Base-by-base conservation (phyloP, 2,113 vertebrate genomes). In the Lasiurus cinereus region DNA sequence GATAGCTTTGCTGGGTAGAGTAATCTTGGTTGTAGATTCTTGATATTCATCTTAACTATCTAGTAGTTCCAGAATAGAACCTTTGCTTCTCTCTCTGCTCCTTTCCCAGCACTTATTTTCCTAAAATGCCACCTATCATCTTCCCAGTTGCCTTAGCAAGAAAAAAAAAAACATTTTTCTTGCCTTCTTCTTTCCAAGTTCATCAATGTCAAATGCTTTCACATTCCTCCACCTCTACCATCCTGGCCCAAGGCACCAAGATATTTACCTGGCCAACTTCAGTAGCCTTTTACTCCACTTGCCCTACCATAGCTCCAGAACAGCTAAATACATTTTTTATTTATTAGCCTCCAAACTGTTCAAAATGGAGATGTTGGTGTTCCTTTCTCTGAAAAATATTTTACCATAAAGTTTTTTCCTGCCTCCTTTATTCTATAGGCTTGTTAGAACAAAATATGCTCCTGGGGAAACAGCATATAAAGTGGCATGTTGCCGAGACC, bases 311-410 rank as follows among this genome's bases (percentile, higher is more conserved):
- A 62, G 31, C 36, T 91, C 59, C 50, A 72, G 24, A 59, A 62
- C 50, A 66, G 6, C 69, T 36, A 88, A 62, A 52, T 8, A 14
- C 12, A 62, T 19, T 56, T 52, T 52, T 50, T 77, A 22, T 87
- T 80, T 14, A 21, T 59, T 76, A 54, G 48, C 6, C 31, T 36
- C 66, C 14, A 67, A 76, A 69, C 4, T 69, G 18, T 88, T 15
- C 8, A n/a, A 50, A 43, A 36, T 67, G 64, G 82, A 83, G n/a
- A 36, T 46, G 2, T 18, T 83, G 48, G 2, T 74, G 4, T 88
- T 92, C 88, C 21, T 94, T 83, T 85, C 22, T 48, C 18, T 69
- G 67, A 74, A 85, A 77, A 46, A 19, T 78, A 21, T 69, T 78
- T 74, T 54, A 78, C 85, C 18, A 15, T 89, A 19, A 67, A 72